Evolutionary conservation across 2,888 invertebrate species (phyloP), one percentile per base, ranked within the genome.

Genomic region (Microctonus aethiopoides): DNA sequence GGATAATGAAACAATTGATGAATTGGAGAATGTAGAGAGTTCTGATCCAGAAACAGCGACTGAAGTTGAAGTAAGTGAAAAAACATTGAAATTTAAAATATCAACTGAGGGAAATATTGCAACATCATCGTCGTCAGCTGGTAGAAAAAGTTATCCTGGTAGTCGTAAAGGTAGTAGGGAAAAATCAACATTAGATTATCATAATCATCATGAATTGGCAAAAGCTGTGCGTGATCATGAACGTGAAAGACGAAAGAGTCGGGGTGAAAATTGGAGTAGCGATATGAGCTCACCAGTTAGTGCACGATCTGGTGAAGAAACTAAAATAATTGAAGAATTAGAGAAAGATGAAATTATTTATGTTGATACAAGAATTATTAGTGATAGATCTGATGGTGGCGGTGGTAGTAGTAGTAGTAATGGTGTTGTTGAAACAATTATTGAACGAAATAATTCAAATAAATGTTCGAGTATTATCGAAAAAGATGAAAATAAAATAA

Each of bases 31-130:
- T 83, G 80, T 87, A 82, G 80, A 87, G 84, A 90, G 90, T 77
- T 91, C 90, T 11, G 90, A 90, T 75, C 89, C 91, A 4, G 92
- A 92, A 80, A 92, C 92, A 0, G 92, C 91, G 59, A 92, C 92
- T 29, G 92, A 92, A 84, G 92, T 92, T 56, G 92, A 92, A 84
- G 91, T 92, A 73, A 92, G 92, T 72, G 93, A 93, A 82, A 92
- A 92, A 82, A 90, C 93, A 1, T 89, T 93, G 46, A 93, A 93
- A 81, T 93, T 93, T 82, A 93, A 93, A 84, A 93, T 93, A 75
- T 92, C 92, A 39, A 93, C 93, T 0, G 93, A 93, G 81, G 89
- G 91, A 67, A 88, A 88, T 74, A 85, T 88, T 76, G 86, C 87
- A 24, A 77, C 80, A 3, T 67, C 79, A 16, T 77, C 80, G 1